These are phyloP conservation scores for Lithophane ornitopus DNA, from an alignment of 2,888 invertebrate genomes.

Conservation along the genomic window DNA sequence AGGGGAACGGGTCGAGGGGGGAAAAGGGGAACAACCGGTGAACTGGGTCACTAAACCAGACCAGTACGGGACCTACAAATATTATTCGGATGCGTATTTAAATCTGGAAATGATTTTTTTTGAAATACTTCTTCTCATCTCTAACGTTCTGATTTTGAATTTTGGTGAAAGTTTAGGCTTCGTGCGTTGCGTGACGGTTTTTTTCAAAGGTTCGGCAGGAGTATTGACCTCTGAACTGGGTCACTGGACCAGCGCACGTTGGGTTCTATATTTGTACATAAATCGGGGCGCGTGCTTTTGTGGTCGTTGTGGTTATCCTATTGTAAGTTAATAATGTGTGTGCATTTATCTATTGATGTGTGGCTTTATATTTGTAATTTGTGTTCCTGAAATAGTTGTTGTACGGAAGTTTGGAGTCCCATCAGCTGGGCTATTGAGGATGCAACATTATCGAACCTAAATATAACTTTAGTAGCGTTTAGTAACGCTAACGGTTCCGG, in stretches of 20 bases:
- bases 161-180: neutral
- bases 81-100: slow-evolving; percentile 70
- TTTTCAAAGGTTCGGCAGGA: slow-evolving; percentile 29
- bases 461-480: neutral
- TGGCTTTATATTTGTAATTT: neutral
- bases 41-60: slow-evolving; percentile 84
- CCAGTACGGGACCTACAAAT: slow-evolving; percentile 70
- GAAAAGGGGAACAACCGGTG: slow-evolving; percentile 61
- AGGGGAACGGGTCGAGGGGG: slow-evolving; percentile 63
- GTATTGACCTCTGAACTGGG: slow-evolving; percentile 46
- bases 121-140: neutral
- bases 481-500: too few relatives aligned
- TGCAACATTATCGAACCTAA: neutral
- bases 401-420: too few relatives aligned
- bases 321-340: slow-evolving; percentile 15
- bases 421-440: neutral
- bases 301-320: slow-evolving; percentile 27
- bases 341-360: neutral
- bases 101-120: slow-evolving; percentile 51
- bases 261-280: slow-evolving; percentile 23
- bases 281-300: slow-evolving; percentile 26
- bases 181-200: neutral
- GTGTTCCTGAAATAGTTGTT: neutral
- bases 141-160: slow-evolving; percentile 4
- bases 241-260: slow-evolving; percentile 36